Evolutionary conservation across 2,888 invertebrate genomes (phyloP), one percentile per base, ranked within the genome.

Genomic region (Tenthredo notha): DNA sequence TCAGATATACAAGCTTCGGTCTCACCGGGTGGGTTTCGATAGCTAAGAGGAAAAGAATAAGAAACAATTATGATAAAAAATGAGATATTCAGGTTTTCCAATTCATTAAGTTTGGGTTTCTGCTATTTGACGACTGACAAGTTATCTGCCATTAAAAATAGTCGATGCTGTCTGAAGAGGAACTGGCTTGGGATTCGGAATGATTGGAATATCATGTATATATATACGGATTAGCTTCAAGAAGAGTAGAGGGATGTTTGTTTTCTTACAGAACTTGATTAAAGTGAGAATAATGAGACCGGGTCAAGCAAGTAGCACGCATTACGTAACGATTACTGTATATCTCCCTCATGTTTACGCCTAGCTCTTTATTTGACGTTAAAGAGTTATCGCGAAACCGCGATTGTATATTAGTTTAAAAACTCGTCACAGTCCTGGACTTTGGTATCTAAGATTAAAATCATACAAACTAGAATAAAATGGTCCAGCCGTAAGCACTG

Each of bases 21-120:
- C n/a, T 91, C 91, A 12, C 88, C 86, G 0, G 86, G 89, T 15
- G 91, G 90, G 85, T 93, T 92, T 0, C 77, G 74, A 86, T 91
- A 93, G 18, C 93, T 93, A 85, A 0, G 85, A 86, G 12, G 5
- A 40, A 50, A 77, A 29, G 4, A 43, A 43, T 2, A 21, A 21
- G 43, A n/a, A 40, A 43, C 1, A 74, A 74, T 74, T n/a, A 37
- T 21, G n/a, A 72, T 4, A 21, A 10, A 21, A 3, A 1, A 40
- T 1, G 2, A 61, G 2, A 10, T 61, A 10, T 61, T 25, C 25
- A 61, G 7, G 21, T 12, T 12, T 61, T 25, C 10, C 7, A 25
- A 25, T 25, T 9, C 3, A 10, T 25, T 25, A 0, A 21, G 10
- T 2, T 61, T n/a, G 9, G 21, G 21, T 21, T 25, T 25, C 9